These are phyloP conservation scores for Mylabris sibirica DNA, from an alignment of 2,888 invertebrate species.

Conservation along the genomic window DNA sequence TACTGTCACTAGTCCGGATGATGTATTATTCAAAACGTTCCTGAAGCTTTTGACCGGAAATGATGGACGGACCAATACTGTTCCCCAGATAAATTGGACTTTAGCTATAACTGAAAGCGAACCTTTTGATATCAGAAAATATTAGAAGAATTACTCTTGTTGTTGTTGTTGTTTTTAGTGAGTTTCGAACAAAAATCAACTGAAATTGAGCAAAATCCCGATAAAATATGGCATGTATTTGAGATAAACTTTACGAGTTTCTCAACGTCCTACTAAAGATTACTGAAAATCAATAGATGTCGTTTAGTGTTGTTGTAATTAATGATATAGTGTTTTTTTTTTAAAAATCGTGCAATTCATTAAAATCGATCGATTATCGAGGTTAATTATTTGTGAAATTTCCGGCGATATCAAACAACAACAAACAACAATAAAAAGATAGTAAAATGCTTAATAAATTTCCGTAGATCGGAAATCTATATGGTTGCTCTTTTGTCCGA, in stretches of 20 bases:
- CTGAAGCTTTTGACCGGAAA: neutral
- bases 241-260: too few species aligned
- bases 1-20: slow-evolving; percentile 9
- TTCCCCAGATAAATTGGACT: neutral
- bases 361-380: too few species aligned
- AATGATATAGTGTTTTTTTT: too few species aligned
- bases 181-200: too few species aligned
- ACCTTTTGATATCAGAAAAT: too few species aligned
- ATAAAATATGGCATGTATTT: neutral
- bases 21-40: slow-evolving; percentile 13
- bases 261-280: neutral
- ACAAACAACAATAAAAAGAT: neutral
- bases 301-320: neutral
- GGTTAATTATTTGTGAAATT: too few species aligned
- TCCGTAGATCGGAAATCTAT: slow-evolving; percentile 16
- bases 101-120: too few species aligned
- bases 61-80: neutral
- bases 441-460: slow-evolving; percentile 8
- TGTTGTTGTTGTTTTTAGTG: too few species aligned
- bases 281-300: neutral
- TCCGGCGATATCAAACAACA: neutral
- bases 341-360: too few species aligned
- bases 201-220: neutral
- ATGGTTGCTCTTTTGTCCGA: slow-evolving; percentile 20
- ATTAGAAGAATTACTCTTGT: too few species aligned